These are phyloP conservation scores for Nymphalis polychloros DNA, from an alignment of 2,888 invertebrate genomes.

Conservation along the genomic window DNA sequence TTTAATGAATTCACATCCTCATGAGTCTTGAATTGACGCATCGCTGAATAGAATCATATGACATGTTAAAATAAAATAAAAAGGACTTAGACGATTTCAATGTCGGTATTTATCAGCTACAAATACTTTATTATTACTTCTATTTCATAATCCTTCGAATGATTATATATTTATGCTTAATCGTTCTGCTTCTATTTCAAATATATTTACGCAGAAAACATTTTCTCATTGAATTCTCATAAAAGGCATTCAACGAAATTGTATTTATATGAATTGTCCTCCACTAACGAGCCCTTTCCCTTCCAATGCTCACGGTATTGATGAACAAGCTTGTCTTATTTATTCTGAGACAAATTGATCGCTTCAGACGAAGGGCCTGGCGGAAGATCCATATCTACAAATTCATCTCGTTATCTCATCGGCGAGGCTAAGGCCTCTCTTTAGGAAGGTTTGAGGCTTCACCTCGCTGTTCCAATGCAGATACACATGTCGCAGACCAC, in stretches of 20 bases:
- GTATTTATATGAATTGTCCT: constrained; percentile 15
- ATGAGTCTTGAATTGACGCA: constrained; percentile 3
- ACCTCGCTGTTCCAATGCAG: too few relatives aligned
- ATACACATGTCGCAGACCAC: too few relatives aligned
- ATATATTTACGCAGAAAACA: neutral
- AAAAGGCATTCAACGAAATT: constrained; percentile 14
- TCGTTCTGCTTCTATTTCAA: too few relatives aligned
- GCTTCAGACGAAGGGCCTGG: neutral
- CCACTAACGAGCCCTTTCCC: constrained; percentile 8
- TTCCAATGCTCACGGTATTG: neutral
- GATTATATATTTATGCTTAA: too few relatives aligned
- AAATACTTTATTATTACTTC: too few relatives aligned
- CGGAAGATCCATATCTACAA: neutral
- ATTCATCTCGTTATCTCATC: too few relatives aligned
- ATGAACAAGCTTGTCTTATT: neutral
- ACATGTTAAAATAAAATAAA: neutral
- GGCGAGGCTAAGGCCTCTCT: neutral
- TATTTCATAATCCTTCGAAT: too few relatives aligned
- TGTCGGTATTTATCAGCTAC: too few relatives aligned
- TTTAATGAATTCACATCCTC: neutral
- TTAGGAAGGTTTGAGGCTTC: too few relatives aligned
- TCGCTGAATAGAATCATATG: neutral
- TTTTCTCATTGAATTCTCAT: constrained; percentile 12
- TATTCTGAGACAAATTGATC: constrained; percentile 2
- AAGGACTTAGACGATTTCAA: too few relatives aligned